Conservation (phyloP, 37 sponge, comb jelly and placozoan species). For the Amphimedon queenslandica region DNA sequence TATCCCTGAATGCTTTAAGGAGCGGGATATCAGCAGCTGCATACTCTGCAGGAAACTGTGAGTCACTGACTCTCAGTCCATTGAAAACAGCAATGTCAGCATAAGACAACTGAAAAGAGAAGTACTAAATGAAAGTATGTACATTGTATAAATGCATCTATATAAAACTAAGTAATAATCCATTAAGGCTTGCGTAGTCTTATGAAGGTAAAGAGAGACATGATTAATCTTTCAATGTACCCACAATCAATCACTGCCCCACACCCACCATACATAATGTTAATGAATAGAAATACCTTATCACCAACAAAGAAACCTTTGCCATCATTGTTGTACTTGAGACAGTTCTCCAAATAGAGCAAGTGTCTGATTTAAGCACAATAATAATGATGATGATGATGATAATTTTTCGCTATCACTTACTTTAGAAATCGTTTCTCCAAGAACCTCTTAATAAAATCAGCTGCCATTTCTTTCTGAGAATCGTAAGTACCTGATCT, state of each 20-base stretch:
- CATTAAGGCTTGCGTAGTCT: too few relatives aligned
- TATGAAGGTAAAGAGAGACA: too few relatives aligned
- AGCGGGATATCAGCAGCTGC: slow-evolving; percentile 6
- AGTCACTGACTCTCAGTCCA: slow-evolving; percentile 24
- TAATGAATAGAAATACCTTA: too few relatives aligned
- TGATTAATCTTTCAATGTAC: too few relatives aligned
- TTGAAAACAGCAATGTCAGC: slow-evolving; percentile 54
- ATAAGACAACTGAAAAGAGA: slow-evolving; percentile 37
- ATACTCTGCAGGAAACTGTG: slow-evolving; percentile 44
- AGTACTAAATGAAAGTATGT: neutral
- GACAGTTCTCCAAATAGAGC: too few relatives aligned
- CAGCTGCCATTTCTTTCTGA: slow-evolving; percentile 38
- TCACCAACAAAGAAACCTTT: too few relatives aligned
- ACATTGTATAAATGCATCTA: too few relatives aligned
- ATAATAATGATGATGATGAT: neutral
- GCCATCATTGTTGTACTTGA: too few relatives aligned
- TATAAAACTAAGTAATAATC: neutral
- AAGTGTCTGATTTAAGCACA: neutral
- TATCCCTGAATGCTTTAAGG: slow-evolving; percentile 50
- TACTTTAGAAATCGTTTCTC: slow-evolving; percentile 46
- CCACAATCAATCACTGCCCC: too few relatives aligned
- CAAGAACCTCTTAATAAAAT: slow-evolving; percentile 20
- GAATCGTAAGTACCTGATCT: slow-evolving; percentile 28
- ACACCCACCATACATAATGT: too few relatives aligned
- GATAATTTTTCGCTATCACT: neutral